phyloP scores from a whole-genome alignment of 2,113 vertebrate genomes.

The Clarias batrachus region DNA sequence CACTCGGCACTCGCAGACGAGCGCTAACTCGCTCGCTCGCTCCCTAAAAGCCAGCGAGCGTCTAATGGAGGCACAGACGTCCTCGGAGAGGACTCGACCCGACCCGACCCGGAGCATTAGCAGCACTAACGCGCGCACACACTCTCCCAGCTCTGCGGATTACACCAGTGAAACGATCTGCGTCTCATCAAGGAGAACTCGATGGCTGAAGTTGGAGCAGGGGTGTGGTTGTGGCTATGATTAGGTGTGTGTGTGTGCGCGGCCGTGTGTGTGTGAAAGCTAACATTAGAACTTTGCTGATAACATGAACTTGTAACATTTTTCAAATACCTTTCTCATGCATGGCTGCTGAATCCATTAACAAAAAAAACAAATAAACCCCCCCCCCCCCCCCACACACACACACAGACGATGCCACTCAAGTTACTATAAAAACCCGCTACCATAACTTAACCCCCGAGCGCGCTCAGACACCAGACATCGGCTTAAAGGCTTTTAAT shows the following conservation, averaged over 20 bases:
- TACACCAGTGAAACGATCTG: neutral
- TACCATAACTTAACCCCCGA: neutral
- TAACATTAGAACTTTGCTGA: neutral
- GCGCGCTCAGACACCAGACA: slow-evolving; percentile 19
- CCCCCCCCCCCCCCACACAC: too few relatives aligned
- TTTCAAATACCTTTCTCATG: neutral
- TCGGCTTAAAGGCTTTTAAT: slow-evolving; percentile 14
- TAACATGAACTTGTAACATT: neutral
- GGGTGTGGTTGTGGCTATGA: neutral
- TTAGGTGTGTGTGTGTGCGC: neutral
- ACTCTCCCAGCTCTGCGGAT: neutral
- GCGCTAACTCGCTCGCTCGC: neutral
- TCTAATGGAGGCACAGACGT: slow-evolving; percentile 30
- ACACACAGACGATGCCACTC: neutral
- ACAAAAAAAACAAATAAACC: too few relatives aligned
- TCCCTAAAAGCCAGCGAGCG: slow-evolving; percentile 23
- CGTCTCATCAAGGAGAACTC: neutral
- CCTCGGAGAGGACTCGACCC: slow-evolving; percentile 9
- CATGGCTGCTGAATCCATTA: slow-evolving; percentile 7
- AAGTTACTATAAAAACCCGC: slow-evolving; percentile 7
- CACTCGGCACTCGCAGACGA: slow-evolving; percentile 1
- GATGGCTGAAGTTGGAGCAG: neutral
- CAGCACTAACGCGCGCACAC: neutral
- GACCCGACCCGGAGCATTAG: slow-evolving; percentile 15
- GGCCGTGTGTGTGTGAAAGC: neutral